phyloP scores from a whole-genome alignment of 2,888 invertebrate genomes.

The Agriotes lineatus region DNA sequence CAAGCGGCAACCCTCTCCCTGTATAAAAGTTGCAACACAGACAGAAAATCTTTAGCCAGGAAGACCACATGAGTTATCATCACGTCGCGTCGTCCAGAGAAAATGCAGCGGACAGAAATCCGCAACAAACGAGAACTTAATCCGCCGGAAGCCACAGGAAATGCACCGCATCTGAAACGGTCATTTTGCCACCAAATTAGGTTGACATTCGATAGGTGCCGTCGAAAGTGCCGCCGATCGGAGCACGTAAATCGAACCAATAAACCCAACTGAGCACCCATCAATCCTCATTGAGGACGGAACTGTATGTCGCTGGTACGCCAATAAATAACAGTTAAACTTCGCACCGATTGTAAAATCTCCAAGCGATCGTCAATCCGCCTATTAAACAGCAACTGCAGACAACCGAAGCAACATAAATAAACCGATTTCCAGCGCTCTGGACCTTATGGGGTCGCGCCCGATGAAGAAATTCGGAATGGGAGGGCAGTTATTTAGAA shows the following conservation, averaged over 20 bases:
- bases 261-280: conserved; percentile 43
- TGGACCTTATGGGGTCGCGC: not conserved
- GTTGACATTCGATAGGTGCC: conserved; percentile 34
- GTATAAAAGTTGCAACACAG: too few species aligned
- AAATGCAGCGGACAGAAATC: too few species aligned
- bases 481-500: not conserved
- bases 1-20: too few species aligned
- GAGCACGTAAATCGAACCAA: conserved; percentile 44
- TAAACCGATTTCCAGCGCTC: conserved; percentile 20
- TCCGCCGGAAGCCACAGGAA: not conserved
- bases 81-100: too few species aligned
- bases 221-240: conserved; percentile 25
- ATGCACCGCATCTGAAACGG: not conserved
- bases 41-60: too few species aligned
- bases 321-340: conserved; percentile 49
- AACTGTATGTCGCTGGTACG: conserved; percentile 41
- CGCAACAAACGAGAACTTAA: not conserved
- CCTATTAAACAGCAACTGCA: conserved; percentile 31
- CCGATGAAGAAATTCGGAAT: not conserved
- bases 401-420: conserved; percentile 30
- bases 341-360: conserved; percentile 37
- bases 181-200: conserved; percentile 31
- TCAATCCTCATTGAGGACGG: conserved; percentile 49
- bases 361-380: conserved; percentile 33
- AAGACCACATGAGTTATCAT: too few species aligned